Percentiles rank a stretch among this genome's conserved stretches.
Conservation (phyloP, 2,797 vertebrate genomes). For the Hippopotamyrus pictus region DNA sequence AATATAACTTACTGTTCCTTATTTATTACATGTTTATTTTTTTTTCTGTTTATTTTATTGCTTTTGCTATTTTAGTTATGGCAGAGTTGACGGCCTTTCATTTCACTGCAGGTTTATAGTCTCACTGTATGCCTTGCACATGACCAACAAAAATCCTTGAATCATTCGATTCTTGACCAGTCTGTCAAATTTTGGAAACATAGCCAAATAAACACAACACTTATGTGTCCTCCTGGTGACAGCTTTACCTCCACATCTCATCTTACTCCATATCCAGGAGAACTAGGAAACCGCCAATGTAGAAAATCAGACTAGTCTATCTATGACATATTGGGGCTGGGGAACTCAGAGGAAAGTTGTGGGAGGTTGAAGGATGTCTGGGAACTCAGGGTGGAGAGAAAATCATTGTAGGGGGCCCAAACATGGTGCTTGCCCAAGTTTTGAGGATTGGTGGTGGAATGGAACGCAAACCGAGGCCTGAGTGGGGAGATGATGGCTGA, state of each 20-base stretch:
- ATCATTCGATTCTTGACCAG: not conserved
- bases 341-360: conserved; percentile 86
- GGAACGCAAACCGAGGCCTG: conserved; percentile 81
- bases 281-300: conserved; percentile 26
- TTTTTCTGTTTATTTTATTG: not conserved
- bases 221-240: not conserved
- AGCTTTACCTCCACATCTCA: not conserved
- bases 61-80: not conserved
- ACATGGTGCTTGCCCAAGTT: conserved; percentile 87
- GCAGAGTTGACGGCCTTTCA: not conserved
- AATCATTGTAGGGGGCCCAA: conserved; percentile 81
- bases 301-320: conserved; percentile 39
- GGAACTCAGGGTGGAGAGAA: conserved; percentile 80
- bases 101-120: not conserved
- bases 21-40: not conserved
- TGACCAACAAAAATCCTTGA: not conserved
- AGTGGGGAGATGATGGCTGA: conserved; percentile 86
- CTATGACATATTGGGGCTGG: conserved; percentile 88
- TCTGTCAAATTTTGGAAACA: not conserved
- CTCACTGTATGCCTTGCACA: not conserved
- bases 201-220: not conserved
- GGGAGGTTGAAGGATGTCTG: conserved; percentile 79
- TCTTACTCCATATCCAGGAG: not conserved
- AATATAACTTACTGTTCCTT: not conserved
- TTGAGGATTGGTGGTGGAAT: conserved; percentile 79